phyloP scores from a whole-genome alignment of 2,113 vertebrate species.

The Eudyptes chrysolophus region DNA sequence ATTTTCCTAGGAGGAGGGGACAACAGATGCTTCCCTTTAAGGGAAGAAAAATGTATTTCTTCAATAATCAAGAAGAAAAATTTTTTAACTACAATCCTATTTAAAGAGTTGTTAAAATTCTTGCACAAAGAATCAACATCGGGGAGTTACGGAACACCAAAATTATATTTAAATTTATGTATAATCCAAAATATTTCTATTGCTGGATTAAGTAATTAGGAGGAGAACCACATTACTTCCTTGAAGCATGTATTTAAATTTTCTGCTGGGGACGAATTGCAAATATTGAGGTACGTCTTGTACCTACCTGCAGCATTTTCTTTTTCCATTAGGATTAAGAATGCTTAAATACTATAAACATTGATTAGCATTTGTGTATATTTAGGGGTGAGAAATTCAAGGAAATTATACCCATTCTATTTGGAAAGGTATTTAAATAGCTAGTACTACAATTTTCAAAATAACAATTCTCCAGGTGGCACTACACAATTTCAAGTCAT shows the following conservation, averaged over 20 bases:
- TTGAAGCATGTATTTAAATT: constrained; percentile 12
- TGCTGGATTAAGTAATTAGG: constrained; percentile 15
- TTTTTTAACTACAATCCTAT: not conserved
- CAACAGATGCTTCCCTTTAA: not conserved
- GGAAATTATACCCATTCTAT: not conserved
- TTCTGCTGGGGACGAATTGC: not conserved
- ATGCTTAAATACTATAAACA: not conserved
- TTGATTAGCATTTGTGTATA: not conserved
- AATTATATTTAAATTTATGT: not conserved
- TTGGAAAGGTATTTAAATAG: not conserved
- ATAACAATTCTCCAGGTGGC: not conserved
- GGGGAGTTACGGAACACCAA: not conserved
- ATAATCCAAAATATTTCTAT: not conserved
- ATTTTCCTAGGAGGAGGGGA: not conserved
- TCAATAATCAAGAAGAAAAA: not conserved
- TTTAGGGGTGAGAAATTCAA: not conserved
- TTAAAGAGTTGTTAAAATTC: not conserved
- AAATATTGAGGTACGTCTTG: not conserved
- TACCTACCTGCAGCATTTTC: not conserved
- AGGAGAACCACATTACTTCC: not conserved
- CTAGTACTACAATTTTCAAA: not conserved
- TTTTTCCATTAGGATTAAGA: constrained; percentile 34
- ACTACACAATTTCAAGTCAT: not conserved
- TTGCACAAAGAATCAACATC: not conserved
- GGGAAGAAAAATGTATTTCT: not conserved